These are phyloP conservation scores for Umimayanthus chanpuru DNA, from an alignment of 92 coral and sea anemone species.

Conservation along the genomic window DNA sequence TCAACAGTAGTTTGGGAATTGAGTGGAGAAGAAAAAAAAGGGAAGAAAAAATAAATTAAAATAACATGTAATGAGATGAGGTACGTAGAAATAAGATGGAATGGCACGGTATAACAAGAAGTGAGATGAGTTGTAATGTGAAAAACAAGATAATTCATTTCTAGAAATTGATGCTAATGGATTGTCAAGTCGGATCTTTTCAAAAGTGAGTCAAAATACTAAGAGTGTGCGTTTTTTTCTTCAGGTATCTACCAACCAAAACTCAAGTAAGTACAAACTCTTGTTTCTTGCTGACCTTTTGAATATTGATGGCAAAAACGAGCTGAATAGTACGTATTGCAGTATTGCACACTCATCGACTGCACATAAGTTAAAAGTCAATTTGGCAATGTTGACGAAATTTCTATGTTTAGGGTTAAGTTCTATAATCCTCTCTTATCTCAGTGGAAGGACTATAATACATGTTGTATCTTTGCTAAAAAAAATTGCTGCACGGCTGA, in stretches of 20 bases:
- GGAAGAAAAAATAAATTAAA: neutral
- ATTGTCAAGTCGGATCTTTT: neutral
- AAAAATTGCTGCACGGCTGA: too few species aligned
- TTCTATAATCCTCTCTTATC: too few species aligned
- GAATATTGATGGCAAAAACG: neutral
- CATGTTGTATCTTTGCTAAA: too few species aligned
- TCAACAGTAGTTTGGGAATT: too few species aligned
- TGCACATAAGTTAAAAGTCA: too few species aligned
- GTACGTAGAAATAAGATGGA: too few species aligned
- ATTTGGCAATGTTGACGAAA: too few species aligned
- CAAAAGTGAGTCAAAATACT: neutral
- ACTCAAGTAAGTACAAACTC: slow-evolving; percentile 13
- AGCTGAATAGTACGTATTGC: neutral
- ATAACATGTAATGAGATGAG: neutral
- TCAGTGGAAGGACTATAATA: too few species aligned
- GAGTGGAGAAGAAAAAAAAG: too few species aligned
- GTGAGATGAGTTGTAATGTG: neutral
- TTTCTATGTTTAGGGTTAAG: too few species aligned
- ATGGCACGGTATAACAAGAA: too few species aligned
- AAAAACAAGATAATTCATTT: neutral
- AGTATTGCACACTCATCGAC: too few species aligned
- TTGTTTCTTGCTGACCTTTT: neutral
- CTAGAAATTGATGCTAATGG: neutral
- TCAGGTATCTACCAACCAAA: slow-evolving; percentile 37
- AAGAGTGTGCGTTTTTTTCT: neutral